Percentiles rank a stretch among this genome's conserved stretches.
phyloP scores from a whole-genome alignment of 2,113 vertebrate genomes.

The Boulengeromyrus knoepffleri region DNA sequence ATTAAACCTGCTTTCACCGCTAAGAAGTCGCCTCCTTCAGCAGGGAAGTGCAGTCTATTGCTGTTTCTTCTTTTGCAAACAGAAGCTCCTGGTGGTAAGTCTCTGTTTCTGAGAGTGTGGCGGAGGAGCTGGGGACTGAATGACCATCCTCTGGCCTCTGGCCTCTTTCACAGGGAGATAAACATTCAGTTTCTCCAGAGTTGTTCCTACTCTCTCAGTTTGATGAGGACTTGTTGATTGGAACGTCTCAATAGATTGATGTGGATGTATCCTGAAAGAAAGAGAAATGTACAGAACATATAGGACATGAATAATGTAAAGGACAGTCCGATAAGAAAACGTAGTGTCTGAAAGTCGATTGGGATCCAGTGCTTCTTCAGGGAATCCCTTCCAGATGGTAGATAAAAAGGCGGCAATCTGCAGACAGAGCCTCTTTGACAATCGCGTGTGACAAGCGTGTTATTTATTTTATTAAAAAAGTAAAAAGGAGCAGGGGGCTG shows the following conservation, averaged over 20 bases:
- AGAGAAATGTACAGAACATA: background rate
- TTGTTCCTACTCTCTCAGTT: background rate
- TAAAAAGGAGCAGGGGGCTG: constrained; percentile 8
- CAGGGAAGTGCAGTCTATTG: background rate
- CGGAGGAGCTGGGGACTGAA: background rate
- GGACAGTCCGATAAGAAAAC: background rate
- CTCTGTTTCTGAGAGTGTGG: background rate
- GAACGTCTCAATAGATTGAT: background rate
- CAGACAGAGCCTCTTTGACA: constrained; percentile 28
- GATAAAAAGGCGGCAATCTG: constrained; percentile 24
- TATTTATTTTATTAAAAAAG: constrained; percentile 51
- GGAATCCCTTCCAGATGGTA: constrained; percentile 30
- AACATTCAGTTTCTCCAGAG: background rate
- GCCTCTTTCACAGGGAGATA: background rate
- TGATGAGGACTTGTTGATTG: background rate
- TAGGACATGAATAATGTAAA: background rate
- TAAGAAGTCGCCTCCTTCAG: background rate
- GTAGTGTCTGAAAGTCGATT: background rate
- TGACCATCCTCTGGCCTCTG: background rate
- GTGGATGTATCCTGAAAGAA: background rate
- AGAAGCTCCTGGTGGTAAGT: background rate
- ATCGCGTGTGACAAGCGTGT: constrained; percentile 33
- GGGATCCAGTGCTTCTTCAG: constrained; percentile 7
- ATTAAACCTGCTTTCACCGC: background rate
- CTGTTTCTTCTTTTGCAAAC: background rate